phyloP scores from a whole-genome alignment of 2,888 invertebrate species.

The Nymphalis c-album region DNA sequence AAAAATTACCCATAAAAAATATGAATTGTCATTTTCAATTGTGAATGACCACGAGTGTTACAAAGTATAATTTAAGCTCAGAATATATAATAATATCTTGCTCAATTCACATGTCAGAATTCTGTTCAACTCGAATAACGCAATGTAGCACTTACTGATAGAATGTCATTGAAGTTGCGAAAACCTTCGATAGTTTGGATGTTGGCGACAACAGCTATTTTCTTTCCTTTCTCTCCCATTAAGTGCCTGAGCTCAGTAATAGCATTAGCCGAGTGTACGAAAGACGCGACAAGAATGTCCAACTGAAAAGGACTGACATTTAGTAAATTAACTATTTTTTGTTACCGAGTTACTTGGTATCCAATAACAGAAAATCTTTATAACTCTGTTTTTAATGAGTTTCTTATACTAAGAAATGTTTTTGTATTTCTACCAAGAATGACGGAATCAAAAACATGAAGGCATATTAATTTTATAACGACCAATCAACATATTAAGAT shows the following conservation, averaged over 20 bases:
- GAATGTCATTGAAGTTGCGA: conserved; percentile 62
- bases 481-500: neutral
- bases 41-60: too few relatives aligned
- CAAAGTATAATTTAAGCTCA: too few relatives aligned
- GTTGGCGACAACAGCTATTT: conserved; percentile 64
- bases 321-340: conserved; percentile 37
- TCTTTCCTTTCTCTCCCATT: conserved; percentile 69
- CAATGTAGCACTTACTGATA: conserved; percentile 50
- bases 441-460: too few relatives aligned
- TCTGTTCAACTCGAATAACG: conserved; percentile 12
- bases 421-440: too few relatives aligned
- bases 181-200: conserved; percentile 68
- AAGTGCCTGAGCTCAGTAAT: conserved; percentile 57
- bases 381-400: too few relatives aligned
- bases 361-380: neutral
- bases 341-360: conserved; percentile 16
- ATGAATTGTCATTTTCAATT: too few relatives aligned
- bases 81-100: too few relatives aligned
- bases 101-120: neutral
- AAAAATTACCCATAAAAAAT: too few relatives aligned
- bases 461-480: neutral
- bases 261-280: conserved; percentile 49
- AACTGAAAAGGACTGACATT: conserved; percentile 54
- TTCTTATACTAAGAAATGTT: too few relatives aligned
- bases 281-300: conserved; percentile 66